Percentiles rank a stretch among this genome's conserved stretches.
Conservation (phyloP, 2,113 vertebrate species). For the Siniperca chuatsi region DNA sequence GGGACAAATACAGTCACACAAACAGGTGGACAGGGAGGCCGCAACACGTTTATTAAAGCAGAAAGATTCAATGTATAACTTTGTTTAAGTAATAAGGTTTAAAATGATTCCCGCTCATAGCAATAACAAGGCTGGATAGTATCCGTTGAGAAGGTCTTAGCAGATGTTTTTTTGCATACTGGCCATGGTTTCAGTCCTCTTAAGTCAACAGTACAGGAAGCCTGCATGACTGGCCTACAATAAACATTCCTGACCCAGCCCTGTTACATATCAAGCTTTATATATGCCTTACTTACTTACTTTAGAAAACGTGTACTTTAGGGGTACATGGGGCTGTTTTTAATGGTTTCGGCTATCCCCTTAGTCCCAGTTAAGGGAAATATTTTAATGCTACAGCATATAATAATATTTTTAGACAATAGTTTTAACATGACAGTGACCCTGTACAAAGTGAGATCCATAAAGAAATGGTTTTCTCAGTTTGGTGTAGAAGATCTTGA, state of each 20-base stretch:
- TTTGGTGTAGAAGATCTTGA: no score
- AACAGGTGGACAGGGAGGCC: neutral
- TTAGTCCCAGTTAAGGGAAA: neutral
- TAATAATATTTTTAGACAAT: no score
- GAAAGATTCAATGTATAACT: rapidly evolving
- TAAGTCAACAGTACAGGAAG: constrained; percentile 54
- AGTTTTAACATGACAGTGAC: no score
- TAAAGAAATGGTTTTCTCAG: no score
- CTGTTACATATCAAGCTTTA: neutral
- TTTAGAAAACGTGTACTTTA: neutral
- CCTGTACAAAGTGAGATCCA: no score
- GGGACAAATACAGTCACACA: neutral
- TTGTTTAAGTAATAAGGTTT: neutral
- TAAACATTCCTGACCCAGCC: constrained; percentile 1
- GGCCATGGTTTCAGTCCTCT: neutral
- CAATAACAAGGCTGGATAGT: no score
- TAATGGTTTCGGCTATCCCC: neutral
- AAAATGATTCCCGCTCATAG: rapidly evolving
- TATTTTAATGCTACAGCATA: neutral
- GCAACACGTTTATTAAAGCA: neutral
- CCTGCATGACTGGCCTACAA: constrained; percentile 5
- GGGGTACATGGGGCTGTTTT: neutral
- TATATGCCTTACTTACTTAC: no score
- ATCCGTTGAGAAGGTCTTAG: neutral
- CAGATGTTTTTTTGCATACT: constrained; percentile 36